Conservation (phyloP, 1,140 invertebrate genomes). For the Diorhabda sublineata region DNA sequence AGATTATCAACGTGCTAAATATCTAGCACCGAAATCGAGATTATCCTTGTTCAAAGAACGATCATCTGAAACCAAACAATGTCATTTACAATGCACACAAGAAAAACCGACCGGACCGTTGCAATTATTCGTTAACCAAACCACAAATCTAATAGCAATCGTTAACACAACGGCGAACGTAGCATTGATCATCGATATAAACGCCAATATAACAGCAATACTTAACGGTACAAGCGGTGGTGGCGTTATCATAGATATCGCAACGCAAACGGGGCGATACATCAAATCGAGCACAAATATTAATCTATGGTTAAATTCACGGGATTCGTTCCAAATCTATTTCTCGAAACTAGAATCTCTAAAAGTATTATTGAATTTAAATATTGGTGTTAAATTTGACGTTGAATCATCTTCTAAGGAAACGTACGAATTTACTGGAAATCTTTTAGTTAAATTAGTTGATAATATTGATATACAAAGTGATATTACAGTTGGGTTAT, state of each 20-base stretch:
- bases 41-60: slow-evolving; percentile 10
- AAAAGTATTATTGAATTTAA: slow-evolving; percentile 4
- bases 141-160: slow-evolving; percentile 6
- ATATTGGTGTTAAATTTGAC: slow-evolving; percentile 4
- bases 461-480: background rate
- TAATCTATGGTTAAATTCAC: slow-evolving; percentile 3
- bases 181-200: slow-evolving; percentile 15
- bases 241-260: slow-evolving; percentile 7
- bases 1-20: slow-evolving; percentile 14
- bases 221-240: slow-evolving; percentile 10
- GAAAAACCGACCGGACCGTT: background rate
- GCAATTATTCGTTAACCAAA: slow-evolving; percentile 7
- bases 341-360: slow-evolving; percentile 8
- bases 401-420: background rate
- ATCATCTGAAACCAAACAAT: background rate
- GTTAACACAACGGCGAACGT: slow-evolving; percentile 16
- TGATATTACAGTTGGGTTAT: slow-evolving; percentile 1
- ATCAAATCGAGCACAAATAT: background rate
- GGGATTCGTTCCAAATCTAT: slow-evolving; percentile 7
- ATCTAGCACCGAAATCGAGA: slow-evolving; percentile 12
- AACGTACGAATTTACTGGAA: background rate
- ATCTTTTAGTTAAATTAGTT: slow-evolving; percentile 8
- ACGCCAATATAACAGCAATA: slow-evolving; percentile 6
- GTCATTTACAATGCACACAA: background rate
- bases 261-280: background rate